A percentile compares a stretch with the other conserved stretches of the same genome.
Evolutionary conservation across 2,797 vertebrate species (phyloP).

Genomic region (Naso thynnoides): DNA sequence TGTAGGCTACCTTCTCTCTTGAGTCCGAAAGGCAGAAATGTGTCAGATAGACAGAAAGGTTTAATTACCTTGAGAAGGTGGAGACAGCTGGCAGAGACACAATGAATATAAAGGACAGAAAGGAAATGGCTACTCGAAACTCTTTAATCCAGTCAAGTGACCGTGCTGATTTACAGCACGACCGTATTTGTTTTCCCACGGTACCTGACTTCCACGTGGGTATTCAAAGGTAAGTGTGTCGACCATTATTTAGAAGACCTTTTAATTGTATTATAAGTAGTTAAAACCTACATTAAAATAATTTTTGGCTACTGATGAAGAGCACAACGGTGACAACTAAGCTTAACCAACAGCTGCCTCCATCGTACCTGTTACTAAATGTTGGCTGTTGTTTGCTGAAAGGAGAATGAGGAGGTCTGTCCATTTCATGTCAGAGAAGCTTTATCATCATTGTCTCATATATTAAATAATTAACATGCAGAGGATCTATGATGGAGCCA

Average conservation of each 20-base stretch:
- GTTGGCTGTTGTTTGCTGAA: neutral
- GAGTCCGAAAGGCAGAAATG: neutral
- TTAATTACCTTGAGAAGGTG: neutral
- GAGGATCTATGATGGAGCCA: neutral
- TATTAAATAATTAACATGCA: neutral
- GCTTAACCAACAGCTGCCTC: no score
- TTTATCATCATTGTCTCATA: neutral
- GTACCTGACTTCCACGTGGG: neutral
- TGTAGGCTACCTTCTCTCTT: neutral
- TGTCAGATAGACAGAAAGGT: neutral
- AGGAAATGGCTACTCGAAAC: neutral
- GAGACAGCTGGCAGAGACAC: neutral
- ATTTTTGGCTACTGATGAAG: neutral
- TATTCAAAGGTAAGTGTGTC: neutral
- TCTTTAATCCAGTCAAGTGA: neutral
- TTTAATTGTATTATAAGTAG: neutral
- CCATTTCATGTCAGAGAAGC: neutral
- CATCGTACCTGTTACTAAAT: neutral
- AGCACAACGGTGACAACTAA: neutral
- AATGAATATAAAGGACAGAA: neutral
- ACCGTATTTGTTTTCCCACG: neutral
- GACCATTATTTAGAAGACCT: neutral
- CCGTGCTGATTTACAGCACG: neutral
- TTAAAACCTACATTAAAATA: neutral
- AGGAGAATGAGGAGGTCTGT: neutral